These are phyloP conservation scores for Aporophyla lueneburgensis DNA, from an alignment of 2,888 invertebrate genomes.

Conservation along the genomic window DNA sequence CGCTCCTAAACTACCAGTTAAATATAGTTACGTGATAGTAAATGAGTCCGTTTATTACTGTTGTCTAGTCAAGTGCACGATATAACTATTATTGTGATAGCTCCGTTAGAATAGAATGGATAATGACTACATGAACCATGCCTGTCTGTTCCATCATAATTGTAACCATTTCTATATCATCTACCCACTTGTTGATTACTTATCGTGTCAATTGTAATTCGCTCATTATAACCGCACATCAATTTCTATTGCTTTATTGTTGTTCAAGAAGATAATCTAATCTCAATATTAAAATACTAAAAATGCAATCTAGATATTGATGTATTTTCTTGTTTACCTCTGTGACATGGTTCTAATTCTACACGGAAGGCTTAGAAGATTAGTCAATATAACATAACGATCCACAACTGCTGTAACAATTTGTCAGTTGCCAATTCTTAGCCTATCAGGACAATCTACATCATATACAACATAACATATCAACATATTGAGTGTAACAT, in stretches of 20 bases:
- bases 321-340: slow-evolving; percentile 15
- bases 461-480: not conserved
- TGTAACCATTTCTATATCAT: not conserved
- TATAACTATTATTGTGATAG: slow-evolving; percentile 7
- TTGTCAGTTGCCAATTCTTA: not conserved
- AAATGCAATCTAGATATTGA: not conserved
- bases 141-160: not conserved
- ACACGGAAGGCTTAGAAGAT: not conserved
- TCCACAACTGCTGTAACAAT: not conserved
- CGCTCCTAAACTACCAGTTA: not conserved
- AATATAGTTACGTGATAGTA: slow-evolving; percentile 5
- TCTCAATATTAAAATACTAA: not conserved
- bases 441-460: not conserved
- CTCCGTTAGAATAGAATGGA: slow-evolving; percentile 21
- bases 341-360: slow-evolving; percentile 16
- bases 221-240: not conserved
- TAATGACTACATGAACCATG: slow-evolving; percentile 4
- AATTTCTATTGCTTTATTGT: not conserved
- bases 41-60: slow-evolving; percentile 11
- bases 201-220: slow-evolving; percentile 4
- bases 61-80: slow-evolving; percentile 27
- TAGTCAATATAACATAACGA: too few relatives aligned
- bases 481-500: not conserved
- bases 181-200: slow-evolving; percentile 3
- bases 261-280: not conserved